These are phyloP conservation scores for Dicrurus megarhynchus DNA, from an alignment of 2,113 vertebrate genomes.

Conservation along the genomic window DNA sequence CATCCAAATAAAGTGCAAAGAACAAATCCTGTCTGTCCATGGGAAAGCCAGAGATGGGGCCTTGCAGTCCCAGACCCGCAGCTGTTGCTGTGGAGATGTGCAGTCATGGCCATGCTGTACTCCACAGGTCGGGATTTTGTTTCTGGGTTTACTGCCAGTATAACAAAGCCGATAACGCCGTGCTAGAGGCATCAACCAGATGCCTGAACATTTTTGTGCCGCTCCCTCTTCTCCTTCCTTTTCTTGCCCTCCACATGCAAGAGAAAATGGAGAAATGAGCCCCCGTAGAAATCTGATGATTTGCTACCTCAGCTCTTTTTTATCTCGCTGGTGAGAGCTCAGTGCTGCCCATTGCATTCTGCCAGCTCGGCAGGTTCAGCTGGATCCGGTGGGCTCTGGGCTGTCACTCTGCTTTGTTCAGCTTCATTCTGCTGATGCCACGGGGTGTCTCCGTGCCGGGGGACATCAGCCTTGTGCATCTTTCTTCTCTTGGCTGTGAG, in stretches of 20 bases:
- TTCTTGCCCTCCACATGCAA: not conserved
- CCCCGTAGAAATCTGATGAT: not conserved
- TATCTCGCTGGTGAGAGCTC: not conserved
- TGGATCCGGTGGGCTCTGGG: not conserved
- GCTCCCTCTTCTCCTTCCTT: not conserved
- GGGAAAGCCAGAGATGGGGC: not conserved
- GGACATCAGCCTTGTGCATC: not conserved
- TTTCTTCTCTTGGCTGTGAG: not conserved
- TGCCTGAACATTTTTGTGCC: not conserved
- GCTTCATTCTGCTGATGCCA: not conserved
- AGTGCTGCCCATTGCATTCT: not conserved
- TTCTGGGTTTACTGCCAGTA: not conserved
- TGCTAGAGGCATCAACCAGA: not conserved
- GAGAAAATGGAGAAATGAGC: not conserved
- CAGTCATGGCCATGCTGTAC: rapidly evolving
- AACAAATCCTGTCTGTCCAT: not conserved
- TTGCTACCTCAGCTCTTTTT: conserved; percentile 5
- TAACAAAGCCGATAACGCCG: not conserved
- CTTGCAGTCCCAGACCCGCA: not conserved
- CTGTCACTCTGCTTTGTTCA: not conserved
- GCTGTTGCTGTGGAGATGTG: not conserved
- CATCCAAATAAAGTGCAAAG: not conserved
- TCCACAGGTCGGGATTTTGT: not conserved
- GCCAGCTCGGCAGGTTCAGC: conserved; percentile 31
- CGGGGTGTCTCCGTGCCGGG: not conserved